Evolutionary conservation across 2,113 vertebrate species (phyloP), one percentile per base, ranked within the genome.

Genomic region (Carettochelys insculpta): DNA sequence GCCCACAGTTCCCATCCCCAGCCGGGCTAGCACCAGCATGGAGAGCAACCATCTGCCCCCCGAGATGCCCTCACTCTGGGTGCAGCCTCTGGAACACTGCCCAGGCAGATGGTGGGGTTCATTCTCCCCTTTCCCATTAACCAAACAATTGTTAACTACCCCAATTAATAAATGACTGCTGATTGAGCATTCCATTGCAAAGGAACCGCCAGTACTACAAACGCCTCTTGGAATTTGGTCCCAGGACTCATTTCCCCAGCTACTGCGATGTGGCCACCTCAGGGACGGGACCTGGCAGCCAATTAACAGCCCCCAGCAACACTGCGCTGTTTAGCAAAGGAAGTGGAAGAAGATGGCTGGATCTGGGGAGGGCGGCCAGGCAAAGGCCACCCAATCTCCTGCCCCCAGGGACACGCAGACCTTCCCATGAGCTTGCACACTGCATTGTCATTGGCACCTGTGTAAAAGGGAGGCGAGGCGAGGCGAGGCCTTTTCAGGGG

Each of bases 321-420:
- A 24, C 22, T 25, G 68, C 16, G 4, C 22, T 6, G n/a, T 43
- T 38, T 13, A 73, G n/a, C n/a, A 71, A 68, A 68, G 65, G 38
- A 71, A 41, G 38, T 19, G n/a, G 65, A n/a, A 71, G 68, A 43
- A 43, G 38, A 11, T 5, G 10, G 41, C 11, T 22, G 68, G 11
- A 73, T 41, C 68, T n/a, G 20, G 68, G 22, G 38, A 9, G 6
- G 4, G 38, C 22, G 22, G 38, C 22, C 38, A 73, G 22, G 68
- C 38, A 73, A 73, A 43, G 38, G 24, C 24, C 41, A 4, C 22
- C 71, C 61, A n/a, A 20, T 20, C 13, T 27, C 54, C 52, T 53
- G 7, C 52, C 25, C 12, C 27, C 31, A 3, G 31, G 9, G 34
- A 4, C 8, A 6, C 34, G 8, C 9, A 34, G 1, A 2, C 4